Percentiles rank a stretch among this genome's conserved stretches.
These are phyloP conservation scores for Stylophora pistillata DNA, from an alignment of 64 coral and sea anemone species.

Conservation along the genomic window DNA sequence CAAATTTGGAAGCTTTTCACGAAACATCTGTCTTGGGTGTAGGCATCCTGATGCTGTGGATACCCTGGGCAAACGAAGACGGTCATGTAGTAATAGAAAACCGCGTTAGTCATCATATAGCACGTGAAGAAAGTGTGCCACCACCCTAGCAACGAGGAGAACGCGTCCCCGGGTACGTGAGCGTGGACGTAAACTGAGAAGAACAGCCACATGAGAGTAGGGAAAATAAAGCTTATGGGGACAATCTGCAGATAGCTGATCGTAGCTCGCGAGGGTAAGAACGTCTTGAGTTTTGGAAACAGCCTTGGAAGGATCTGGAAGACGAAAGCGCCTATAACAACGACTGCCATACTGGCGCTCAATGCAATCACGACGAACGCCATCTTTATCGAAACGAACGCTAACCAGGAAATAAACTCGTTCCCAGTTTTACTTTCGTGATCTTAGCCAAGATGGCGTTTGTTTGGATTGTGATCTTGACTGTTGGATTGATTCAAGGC, in stretches of 20 bases:
- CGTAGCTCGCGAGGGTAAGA: constrained; percentile 71
- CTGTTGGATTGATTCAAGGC: constrained; percentile 85
- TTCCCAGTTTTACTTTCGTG: not conserved
- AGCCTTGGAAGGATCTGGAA: constrained; percentile 86
- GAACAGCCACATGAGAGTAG: constrained; percentile 69
- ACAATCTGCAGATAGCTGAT: constrained; percentile 82
- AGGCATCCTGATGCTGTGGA: constrained; percentile 81
- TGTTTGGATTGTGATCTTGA: constrained; percentile 78
- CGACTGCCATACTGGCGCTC: constrained; percentile 11
- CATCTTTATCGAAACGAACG: not conserved
- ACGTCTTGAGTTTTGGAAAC: constrained; percentile 71
- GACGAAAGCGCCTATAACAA: constrained; percentile 72
- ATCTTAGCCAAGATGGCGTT: constrained; percentile 75
- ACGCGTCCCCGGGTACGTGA: constrained; percentile 69
- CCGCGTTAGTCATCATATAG: constrained; percentile 54
- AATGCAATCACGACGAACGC: constrained; percentile 5
- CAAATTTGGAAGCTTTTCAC: constrained; percentile 87
- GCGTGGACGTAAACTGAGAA: constrained; percentile 32
- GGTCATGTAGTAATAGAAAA: constrained; percentile 73
- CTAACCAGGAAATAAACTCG: constrained; percentile 6
- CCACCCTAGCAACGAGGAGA: constrained; percentile 63
- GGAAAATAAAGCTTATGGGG: constrained; percentile 77
- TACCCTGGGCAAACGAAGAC: constrained; percentile 77
- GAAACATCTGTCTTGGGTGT: constrained; percentile 60
- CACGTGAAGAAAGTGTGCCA: constrained; percentile 66